Evolutionary conservation across 1,140 invertebrate genomes (phyloP).

Genomic region (Drosophila malerkotliana): DNA sequence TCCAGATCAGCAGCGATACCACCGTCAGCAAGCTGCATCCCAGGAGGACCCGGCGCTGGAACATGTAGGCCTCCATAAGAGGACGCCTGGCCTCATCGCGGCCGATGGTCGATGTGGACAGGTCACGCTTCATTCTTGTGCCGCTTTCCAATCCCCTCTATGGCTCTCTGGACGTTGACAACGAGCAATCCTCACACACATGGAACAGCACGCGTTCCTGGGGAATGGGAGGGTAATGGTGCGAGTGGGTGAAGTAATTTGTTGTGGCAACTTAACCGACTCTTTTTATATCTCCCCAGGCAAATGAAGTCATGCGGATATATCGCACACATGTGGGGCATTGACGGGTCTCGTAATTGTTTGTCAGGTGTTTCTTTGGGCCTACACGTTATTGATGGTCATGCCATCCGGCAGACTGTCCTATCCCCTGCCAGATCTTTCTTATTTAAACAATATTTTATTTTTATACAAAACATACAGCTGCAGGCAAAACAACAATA

Average conservation of each 20-base stretch:
- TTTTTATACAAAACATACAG: slow-evolving; percentile 30
- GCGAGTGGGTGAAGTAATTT: slow-evolving; percentile 2
- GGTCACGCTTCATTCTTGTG: slow-evolving; percentile 71
- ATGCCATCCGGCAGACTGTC: slow-evolving; percentile 4
- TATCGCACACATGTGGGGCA: slow-evolving; percentile 37
- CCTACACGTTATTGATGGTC: slow-evolving; percentile 6
- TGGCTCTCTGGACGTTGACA: slow-evolving; percentile 62
- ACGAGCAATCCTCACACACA: slow-evolving; percentile 77
- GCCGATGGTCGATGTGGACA: slow-evolving; percentile 86
- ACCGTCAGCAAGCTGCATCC: slow-evolving; percentile 88
- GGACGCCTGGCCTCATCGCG: slow-evolving; percentile 85
- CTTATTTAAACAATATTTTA: slow-evolving; percentile 52
- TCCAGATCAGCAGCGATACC: slow-evolving; percentile 89
- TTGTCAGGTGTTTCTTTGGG: slow-evolving; percentile 35
- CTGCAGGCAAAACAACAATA: background rate
- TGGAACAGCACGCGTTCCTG: slow-evolving; percentile 72
- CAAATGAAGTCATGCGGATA: slow-evolving; percentile 47
- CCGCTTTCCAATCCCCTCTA: slow-evolving; percentile 18
- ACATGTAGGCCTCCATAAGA: slow-evolving; percentile 86
- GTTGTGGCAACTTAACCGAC: slow-evolving; percentile 14
- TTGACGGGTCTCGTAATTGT: slow-evolving; percentile 21
- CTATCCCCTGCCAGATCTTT: slow-evolving; percentile 20
- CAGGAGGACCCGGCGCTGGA: slow-evolving; percentile 89
- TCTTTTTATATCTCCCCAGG: slow-evolving; percentile 23
- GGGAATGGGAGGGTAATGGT: background rate